phyloP scores from a whole-genome alignment of 1,140 invertebrate species.

The Penaeus indicus region DNA sequence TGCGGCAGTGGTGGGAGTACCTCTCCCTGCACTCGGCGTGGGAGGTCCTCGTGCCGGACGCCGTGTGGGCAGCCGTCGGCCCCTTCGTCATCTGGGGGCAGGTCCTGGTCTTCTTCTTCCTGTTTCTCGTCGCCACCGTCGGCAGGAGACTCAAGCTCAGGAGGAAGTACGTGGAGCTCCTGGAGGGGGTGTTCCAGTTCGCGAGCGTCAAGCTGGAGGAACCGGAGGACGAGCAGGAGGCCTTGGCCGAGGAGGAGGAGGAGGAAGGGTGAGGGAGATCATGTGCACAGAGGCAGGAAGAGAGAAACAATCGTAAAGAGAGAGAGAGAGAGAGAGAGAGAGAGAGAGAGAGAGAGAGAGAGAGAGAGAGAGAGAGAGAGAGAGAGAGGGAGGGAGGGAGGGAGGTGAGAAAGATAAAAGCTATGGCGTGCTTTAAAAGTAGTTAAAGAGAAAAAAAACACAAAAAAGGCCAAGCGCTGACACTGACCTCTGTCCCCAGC shows the following conservation, averaged over 20 bases:
- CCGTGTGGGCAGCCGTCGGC: conserved; percentile 35
- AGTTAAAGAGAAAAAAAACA: too few relatives aligned
- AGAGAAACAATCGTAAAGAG: neutral
- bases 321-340: neutral
- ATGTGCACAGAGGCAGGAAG: neutral
- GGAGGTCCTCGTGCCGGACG: neutral
- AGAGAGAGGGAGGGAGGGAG: too few relatives aligned
- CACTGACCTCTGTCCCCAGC: neutral
- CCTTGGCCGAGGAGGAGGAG: neutral
- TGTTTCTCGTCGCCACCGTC: conserved; percentile 43
- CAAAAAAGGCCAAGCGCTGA: too few relatives aligned
- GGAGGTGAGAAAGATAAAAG: too few relatives aligned
- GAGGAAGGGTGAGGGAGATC: neutral
- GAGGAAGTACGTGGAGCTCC: conserved; percentile 49
- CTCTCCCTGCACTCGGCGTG: neutral
- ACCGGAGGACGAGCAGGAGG: conserved; percentile 28
- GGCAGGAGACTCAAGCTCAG: conserved; percentile 52
- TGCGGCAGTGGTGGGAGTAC: conserved; percentile 29
- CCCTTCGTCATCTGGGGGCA: conserved; percentile 52
- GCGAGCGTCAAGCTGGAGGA: conserved; percentile 50
- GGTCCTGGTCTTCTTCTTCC: conserved; percentile 45
- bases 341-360: neutral
- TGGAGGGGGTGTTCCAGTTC: conserved; percentile 52
- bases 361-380: too few relatives aligned
- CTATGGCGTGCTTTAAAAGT: too few relatives aligned